These are phyloP conservation scores for Trichomycterus rosablanca DNA, from an alignment of 2,113 vertebrate genomes.

Conservation along the genomic window DNA sequence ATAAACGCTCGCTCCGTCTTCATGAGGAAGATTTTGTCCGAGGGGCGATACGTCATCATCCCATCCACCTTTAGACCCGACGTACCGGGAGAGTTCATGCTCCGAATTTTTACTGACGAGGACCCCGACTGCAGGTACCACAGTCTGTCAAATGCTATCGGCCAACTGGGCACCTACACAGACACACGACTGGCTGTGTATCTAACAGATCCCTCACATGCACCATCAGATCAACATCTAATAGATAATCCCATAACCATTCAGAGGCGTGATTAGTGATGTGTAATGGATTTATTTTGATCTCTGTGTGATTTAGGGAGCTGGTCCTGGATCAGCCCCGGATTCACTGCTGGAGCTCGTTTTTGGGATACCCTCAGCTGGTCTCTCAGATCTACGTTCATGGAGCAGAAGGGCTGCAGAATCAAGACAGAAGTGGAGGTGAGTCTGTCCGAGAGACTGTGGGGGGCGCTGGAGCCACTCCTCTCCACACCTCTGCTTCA, in stretches of 20 bases:
- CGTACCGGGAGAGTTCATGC: slow-evolving; percentile 69
- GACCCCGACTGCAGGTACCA: slow-evolving; percentile 28
- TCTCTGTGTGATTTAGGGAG: slow-evolving; percentile 79
- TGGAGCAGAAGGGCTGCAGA: slow-evolving; percentile 73
- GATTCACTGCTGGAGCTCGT: slow-evolving; percentile 74
- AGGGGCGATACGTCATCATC: slow-evolving; percentile 81
- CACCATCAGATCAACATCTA: too few relatives aligned
- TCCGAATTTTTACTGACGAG: slow-evolving; percentile 74
- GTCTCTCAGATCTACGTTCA: slow-evolving; percentile 80
- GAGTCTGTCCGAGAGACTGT: slow-evolving; percentile 45
- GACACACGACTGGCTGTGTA: too few relatives aligned
- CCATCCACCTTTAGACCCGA: slow-evolving; percentile 79
- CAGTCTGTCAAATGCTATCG: too few relatives aligned
- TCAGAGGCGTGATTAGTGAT: too few relatives aligned
- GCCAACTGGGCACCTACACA: too few relatives aligned
- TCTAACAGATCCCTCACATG: too few relatives aligned
- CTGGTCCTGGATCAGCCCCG: slow-evolving; percentile 76
- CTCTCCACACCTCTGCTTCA: too few relatives aligned
- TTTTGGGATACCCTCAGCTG: slow-evolving; percentile 78
- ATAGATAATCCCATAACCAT: too few relatives aligned
- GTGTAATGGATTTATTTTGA: too few relatives aligned
- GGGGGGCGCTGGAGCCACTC: too few relatives aligned
- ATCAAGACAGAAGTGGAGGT: slow-evolving; percentile 75
- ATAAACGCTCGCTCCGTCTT: slow-evolving; percentile 83
- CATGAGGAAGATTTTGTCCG: slow-evolving; percentile 67